phyloP scores from a whole-genome alignment of 1,140 invertebrate species.

The Coptotermes formosanus region DNA sequence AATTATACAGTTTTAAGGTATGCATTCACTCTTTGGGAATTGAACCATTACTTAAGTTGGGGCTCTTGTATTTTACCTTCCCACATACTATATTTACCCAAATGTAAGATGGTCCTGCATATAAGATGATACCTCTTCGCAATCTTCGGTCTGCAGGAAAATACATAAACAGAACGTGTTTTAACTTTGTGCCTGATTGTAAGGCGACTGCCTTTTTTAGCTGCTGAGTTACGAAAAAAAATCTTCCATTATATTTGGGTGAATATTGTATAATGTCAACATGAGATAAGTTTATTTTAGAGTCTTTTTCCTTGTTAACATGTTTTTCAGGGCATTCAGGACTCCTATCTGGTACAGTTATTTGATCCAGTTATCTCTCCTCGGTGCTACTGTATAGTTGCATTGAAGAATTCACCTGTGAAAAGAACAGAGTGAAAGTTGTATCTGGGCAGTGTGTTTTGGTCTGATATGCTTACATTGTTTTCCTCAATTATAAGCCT shows the following conservation, averaged over 20 bases:
- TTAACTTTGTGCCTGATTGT: too few species aligned
- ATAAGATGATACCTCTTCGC: not conserved
- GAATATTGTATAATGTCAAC: not conserved
- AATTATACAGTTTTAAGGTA: too few species aligned
- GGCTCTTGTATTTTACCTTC: too few species aligned
- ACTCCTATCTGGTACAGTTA: conserved; percentile 65
- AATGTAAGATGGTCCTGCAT: not conserved
- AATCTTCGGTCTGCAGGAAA: too few species aligned
- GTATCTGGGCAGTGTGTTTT: conserved; percentile 1
- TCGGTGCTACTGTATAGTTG: conserved; percentile 70
- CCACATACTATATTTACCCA: too few species aligned
- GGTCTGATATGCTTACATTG: conserved; percentile 17
- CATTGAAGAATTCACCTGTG: conserved; percentile 46
- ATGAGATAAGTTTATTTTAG: not conserved
- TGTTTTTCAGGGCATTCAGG: conserved; percentile 51
- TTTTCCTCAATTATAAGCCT: conserved; percentile 40
- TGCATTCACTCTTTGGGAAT: too few species aligned
- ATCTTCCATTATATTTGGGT: not conserved
- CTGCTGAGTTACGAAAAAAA: too few species aligned
- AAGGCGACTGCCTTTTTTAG: not conserved
- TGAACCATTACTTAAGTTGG: too few species aligned
- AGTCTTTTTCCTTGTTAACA: conserved; percentile 28
- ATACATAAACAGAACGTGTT: not conserved
- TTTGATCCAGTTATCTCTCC: conserved; percentile 78
- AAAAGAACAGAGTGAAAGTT: conserved; percentile 27